Percentiles rank a stretch among this genome's conserved stretches.
phyloP scores from a whole-genome alignment of 2,797 vertebrate species.

The Poliocrania exsul region DNA sequence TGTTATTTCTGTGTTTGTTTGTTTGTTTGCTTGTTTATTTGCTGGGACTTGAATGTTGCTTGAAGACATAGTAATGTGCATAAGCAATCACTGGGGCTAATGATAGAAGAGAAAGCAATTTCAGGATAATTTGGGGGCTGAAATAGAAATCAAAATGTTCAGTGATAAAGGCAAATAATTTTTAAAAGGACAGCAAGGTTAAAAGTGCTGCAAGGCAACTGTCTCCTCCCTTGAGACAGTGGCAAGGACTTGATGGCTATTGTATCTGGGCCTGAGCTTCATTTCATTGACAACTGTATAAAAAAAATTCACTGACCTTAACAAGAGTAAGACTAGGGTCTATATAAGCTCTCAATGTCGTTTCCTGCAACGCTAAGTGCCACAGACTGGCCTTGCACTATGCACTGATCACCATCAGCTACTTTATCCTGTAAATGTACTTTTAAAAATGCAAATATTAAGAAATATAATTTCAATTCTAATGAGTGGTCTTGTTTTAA shows the following conservation, averaged over 20 bases:
- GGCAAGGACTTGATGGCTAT: not conserved
- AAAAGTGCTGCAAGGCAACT: not conserved
- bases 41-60: constrained; percentile 6
- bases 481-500: not conserved
- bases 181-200: not conserved
- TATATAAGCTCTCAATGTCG: not conserved
- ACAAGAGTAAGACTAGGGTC: not conserved
- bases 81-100: constrained; percentile 31
- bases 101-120: constrained; percentile 32
- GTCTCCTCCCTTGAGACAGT: not conserved
- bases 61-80: constrained; percentile 20
- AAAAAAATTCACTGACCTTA: not conserved
- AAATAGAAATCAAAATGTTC: constrained; percentile 27
- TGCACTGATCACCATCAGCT: not conserved
- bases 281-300: not conserved
- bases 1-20: not conserved
- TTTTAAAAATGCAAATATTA: not conserved
- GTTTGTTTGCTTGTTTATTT: not conserved
- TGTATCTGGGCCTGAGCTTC: not conserved
- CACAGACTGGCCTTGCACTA: not conserved
- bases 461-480: not conserved
- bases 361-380: not conserved
- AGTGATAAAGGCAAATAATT: constrained; percentile 25
- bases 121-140: constrained; percentile 28
- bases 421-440: not conserved